phyloP scores from a whole-genome alignment of 2,888 invertebrate genomes.

The Chaetogeoica ovagalla region DNA sequence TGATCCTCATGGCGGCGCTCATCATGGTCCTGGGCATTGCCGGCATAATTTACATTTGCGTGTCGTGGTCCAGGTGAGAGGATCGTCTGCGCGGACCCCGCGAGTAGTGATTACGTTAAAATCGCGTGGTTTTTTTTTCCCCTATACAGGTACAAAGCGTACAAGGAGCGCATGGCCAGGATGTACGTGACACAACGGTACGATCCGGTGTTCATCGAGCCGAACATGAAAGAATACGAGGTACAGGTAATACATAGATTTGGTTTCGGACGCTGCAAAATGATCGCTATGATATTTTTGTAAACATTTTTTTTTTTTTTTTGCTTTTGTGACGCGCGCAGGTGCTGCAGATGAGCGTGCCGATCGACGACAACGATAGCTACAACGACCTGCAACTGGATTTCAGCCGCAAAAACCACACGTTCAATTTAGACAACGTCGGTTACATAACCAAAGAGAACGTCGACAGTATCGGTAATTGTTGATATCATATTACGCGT shows the following conservation, averaged over 20 bases:
- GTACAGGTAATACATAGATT: slow-evolving; percentile 71
- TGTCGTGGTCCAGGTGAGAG: slow-evolving; percentile 79
- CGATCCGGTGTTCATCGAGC: slow-evolving; percentile 73
- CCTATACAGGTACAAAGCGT: slow-evolving; percentile 75
- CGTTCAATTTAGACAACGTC: slow-evolving; percentile 84
- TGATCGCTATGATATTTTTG: neutral
- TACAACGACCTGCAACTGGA: slow-evolving; percentile 80
- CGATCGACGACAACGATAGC: slow-evolving; percentile 78
- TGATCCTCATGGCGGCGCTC: slow-evolving; percentile 85
- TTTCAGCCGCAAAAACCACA: slow-evolving; percentile 84
- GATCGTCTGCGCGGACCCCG: neutral
- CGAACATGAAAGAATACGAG: slow-evolving; percentile 89
- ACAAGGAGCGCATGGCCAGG: slow-evolving; percentile 78
- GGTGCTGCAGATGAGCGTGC: slow-evolving; percentile 89
- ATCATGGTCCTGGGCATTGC: slow-evolving; percentile 84
- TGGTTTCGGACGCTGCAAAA: neutral
- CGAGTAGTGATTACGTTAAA: neutral
- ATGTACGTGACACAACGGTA: slow-evolving; percentile 75
- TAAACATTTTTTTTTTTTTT: slow-evolving; percentile 17
- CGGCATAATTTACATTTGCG: slow-evolving; percentile 89
- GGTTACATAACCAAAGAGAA: slow-evolving; percentile 85
- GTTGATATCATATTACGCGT: too few species aligned
- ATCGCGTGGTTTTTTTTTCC: neutral
- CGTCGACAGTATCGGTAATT: slow-evolving; percentile 60
- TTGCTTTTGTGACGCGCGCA: slow-evolving; percentile 55